phyloP scores from a whole-genome alignment of 2,888 invertebrate species.

The Mythimna vitellina region DNA sequence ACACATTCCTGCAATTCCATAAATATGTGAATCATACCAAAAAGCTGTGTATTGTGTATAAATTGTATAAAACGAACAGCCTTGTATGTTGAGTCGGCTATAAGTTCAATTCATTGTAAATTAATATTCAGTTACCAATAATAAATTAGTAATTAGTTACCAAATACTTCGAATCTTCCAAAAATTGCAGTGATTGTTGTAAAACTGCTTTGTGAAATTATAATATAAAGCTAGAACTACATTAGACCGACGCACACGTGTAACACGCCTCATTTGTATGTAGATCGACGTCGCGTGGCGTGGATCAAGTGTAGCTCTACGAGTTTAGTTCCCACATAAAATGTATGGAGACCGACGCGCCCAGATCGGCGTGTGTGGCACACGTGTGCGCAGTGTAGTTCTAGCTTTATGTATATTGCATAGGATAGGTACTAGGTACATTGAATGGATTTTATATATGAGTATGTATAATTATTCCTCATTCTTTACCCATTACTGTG shows the following conservation, averaged over 20 bases:
- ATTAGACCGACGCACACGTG: too few species aligned
- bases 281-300: too few species aligned
- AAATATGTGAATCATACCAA: conserved; percentile 20
- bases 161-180: conserved; percentile 32
- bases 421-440: conserved; percentile 35
- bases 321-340: too few species aligned
- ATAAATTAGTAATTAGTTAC: conserved; percentile 48
- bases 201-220: conserved; percentile 7
- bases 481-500: conserved; percentile 11
- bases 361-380: too few species aligned
- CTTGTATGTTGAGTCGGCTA: neutral
- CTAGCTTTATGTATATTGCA: conserved; percentile 2
- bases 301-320: too few species aligned
- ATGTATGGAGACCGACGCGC: too few species aligned
- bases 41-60: conserved; percentile 9
- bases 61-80: neutral
- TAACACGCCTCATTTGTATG: too few species aligned
- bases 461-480: neutral
- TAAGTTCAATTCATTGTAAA: conserved; percentile 35
- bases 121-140: conserved; percentile 60
- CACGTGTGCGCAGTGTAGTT: too few species aligned
- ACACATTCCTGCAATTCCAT: conserved; percentile 18
- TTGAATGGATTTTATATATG: conserved; percentile 22
- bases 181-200: conserved; percentile 16
- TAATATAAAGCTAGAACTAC: too few species aligned